Evolutionary conservation across 2,888 invertebrate genomes (phyloP).

Genomic region (Hirtodrosophila alboralis): DNA sequence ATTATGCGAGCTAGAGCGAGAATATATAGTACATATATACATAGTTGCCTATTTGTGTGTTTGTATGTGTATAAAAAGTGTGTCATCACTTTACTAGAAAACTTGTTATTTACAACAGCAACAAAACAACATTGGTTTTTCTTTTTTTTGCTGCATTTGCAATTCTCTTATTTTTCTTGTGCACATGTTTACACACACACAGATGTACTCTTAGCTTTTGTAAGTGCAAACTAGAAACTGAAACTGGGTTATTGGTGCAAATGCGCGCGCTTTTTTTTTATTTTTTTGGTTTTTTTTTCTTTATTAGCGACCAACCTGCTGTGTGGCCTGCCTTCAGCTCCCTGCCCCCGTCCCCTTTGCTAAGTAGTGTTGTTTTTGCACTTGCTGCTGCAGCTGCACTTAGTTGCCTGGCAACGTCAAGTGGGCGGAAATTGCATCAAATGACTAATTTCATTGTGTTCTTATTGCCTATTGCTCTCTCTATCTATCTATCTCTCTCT

Average conservation of each 20-base stretch:
- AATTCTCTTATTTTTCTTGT: constrained; percentile 38
- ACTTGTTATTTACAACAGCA: constrained; percentile 68
- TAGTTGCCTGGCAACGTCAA: constrained; percentile 46
- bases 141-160: constrained; percentile 32
- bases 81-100: constrained; percentile 73
- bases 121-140: constrained; percentile 32
- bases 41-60: constrained; percentile 28
- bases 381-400: constrained; percentile 55
- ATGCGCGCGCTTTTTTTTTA: constrained; percentile 53
- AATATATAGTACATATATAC: constrained; percentile 8
- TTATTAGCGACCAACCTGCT: constrained; percentile 29
- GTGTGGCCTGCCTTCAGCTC: constrained; percentile 7
- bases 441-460: constrained; percentile 65
- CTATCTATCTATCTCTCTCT: constrained; percentile 2
- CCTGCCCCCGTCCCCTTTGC: constrained; percentile 5
- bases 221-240: constrained; percentile 78
- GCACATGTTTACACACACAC: constrained; percentile 36
- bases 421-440: constrained; percentile 74
- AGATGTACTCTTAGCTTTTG: constrained; percentile 33
- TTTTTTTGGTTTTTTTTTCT: constrained; percentile 8
- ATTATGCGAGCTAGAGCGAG: constrained; percentile 57
- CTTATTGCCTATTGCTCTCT: constrained; percentile 28
- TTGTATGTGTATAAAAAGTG: constrained; percentile 54
- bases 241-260: constrained; percentile 79
- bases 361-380: constrained; percentile 48